Conservation (phyloP, 2,888 invertebrate species). For the Bimastos eiseni region DNA sequence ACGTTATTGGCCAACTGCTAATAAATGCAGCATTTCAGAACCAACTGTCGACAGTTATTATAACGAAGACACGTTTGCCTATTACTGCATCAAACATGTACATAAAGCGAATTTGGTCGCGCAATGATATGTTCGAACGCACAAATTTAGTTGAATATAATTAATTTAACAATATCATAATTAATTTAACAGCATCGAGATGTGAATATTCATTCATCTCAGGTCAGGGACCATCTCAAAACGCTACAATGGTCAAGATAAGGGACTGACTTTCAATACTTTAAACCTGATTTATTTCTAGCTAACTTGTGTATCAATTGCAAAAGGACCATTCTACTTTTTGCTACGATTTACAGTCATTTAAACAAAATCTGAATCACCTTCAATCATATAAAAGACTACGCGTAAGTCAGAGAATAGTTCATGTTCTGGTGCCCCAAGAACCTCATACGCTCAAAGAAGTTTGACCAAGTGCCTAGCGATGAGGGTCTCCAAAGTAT, state of each 20-base stretch:
- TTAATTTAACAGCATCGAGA: not conserved
- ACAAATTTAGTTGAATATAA: not conserved
- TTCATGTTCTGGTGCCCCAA: too few relatives aligned
- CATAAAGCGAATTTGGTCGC: not conserved
- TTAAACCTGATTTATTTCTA: not conserved
- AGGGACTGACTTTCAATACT: too few relatives aligned
- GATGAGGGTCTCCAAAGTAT: too few relatives aligned
- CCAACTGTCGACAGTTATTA: not conserved
- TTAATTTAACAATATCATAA: not conserved
- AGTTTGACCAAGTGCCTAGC: too few relatives aligned
- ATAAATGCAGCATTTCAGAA: not conserved
- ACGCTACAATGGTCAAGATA: not conserved
- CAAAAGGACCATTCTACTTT: not conserved
- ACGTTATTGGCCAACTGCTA: not conserved
- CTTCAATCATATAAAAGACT: too few relatives aligned
- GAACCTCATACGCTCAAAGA: too few relatives aligned
- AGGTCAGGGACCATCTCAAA: conserved; percentile 7
- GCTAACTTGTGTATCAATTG: not conserved
- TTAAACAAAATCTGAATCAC: too few relatives aligned
- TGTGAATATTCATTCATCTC: too few relatives aligned
- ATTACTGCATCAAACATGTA: too few relatives aligned
- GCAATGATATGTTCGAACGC: not conserved
- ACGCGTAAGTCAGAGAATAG: too few relatives aligned
- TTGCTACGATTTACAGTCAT: too few relatives aligned
- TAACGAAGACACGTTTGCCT: not conserved